Conservation (phyloP, 2,797 vertebrate genomes). For the Gobionotothen gibberifrons region DNA sequence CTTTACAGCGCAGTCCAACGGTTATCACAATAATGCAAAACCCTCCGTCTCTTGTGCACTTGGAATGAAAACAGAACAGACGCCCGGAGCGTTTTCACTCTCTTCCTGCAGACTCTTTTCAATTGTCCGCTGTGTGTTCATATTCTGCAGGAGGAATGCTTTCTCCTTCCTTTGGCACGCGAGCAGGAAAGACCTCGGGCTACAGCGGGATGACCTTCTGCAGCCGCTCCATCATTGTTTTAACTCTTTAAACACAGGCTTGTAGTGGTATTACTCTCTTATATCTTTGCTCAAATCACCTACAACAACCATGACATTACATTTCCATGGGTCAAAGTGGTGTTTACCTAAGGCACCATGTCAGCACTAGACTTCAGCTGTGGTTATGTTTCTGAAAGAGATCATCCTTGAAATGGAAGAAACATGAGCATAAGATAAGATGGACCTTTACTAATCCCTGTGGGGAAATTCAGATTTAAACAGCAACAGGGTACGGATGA, state of each 20-base stretch:
- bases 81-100: conserved; percentile 6
- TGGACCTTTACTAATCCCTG: too few species aligned
- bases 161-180: conserved; percentile 37
- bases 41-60: not conserved
- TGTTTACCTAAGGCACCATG: not conserved
- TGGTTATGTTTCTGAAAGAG: too few species aligned
- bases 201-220: conserved; percentile 8
- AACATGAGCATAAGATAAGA: too few species aligned
- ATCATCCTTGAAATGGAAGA: too few species aligned
- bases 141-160: conserved; percentile 43
- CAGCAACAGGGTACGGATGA: too few species aligned
- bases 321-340: not conserved
- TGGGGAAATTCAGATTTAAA: too few species aligned
- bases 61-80: not conserved
- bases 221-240: conserved; percentile 31
- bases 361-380: too few species aligned
- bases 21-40: not conserved
- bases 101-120: not conserved
- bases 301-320: not conserved
- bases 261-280: not conserved
- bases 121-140: conserved; percentile 25
- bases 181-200: conserved; percentile 58
- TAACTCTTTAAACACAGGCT: conserved; percentile 21
- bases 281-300: not conserved
- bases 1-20: not conserved